phyloP scores from a whole-genome alignment of 2,797 vertebrate species.

The Macrochelys suwanniensis region DNA sequence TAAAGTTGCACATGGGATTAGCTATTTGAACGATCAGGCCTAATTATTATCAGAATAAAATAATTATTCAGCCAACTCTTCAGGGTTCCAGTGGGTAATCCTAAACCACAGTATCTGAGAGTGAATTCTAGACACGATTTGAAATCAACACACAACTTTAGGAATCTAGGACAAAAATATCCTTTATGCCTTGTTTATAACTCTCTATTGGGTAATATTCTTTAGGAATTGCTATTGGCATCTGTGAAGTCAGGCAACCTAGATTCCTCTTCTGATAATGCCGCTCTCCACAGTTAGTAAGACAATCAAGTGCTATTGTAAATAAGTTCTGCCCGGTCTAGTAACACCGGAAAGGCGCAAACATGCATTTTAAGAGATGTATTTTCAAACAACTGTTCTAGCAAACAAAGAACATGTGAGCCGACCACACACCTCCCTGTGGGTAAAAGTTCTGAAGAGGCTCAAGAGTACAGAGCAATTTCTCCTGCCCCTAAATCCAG shows the following conservation, averaged over 20 bases:
- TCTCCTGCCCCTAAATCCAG: constrained; percentile 1
- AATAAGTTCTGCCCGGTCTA: background rate
- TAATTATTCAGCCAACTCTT: background rate
- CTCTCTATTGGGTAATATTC: background rate
- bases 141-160: constrained; percentile 1
- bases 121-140: constrained; percentile 22
- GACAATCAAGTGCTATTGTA: constrained; percentile 3
- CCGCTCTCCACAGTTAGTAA: background rate
- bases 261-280: constrained; percentile 1
- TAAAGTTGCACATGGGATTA: rapidly evolving
- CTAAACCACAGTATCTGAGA: constrained; percentile 11
- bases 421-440: background rate
- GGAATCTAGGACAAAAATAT: background rate
- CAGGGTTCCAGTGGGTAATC: background rate
- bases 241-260: background rate
- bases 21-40: constrained; percentile 5
- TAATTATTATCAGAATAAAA: background rate
- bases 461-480: background rate
- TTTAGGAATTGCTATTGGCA: constrained; percentile 20
- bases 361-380: background rate
- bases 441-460: background rate
- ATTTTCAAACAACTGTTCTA: background rate
- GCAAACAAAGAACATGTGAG: background rate
- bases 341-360: background rate
- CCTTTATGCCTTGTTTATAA: constrained; percentile 27